phyloP scores from a whole-genome alignment of 1,140 invertebrate species.

The Adoxophyes honmai region DNA sequence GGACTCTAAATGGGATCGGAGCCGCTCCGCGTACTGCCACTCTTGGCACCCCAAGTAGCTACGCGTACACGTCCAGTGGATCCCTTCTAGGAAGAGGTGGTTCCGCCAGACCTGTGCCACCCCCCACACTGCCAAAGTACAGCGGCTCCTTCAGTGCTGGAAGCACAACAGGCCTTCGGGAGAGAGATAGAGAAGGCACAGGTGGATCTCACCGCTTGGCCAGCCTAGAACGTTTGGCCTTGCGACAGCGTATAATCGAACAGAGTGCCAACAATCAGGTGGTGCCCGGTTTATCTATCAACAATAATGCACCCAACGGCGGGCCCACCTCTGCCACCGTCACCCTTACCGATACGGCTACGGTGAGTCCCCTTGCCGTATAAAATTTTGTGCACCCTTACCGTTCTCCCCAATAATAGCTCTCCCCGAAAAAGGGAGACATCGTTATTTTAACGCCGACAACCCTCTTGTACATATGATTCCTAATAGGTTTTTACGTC shows the following conservation, averaged over 20 bases:
- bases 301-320: conserved; percentile 38
- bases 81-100: conserved; percentile 64
- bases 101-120: conserved; percentile 78
- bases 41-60: conserved; percentile 65
- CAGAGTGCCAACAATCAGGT: conserved; percentile 71
- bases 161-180: conserved; percentile 73
- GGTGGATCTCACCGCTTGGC: conserved; percentile 82
- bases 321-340: conserved; percentile 64
- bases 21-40: conserved; percentile 63
- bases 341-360: conserved; percentile 71
- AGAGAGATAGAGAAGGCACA: conserved; percentile 70
- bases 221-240: conserved; percentile 83
- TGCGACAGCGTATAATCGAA: conserved; percentile 84
- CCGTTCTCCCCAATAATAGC: conserved; percentile 57
- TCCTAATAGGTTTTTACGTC: conserved; percentile 19
- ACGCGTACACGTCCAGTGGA: conserved; percentile 69
- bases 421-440: conserved; percentile 57
- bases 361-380: conserved; percentile 69
- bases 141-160: conserved; percentile 68
- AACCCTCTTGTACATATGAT: conserved; percentile 33
- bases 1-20: conserved; percentile 60
- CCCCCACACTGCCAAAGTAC: conserved; percentile 83
- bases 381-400: conserved; percentile 58
- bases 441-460: conserved; percentile 57
- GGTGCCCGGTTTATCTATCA: conserved; percentile 29